Evolutionary conservation across 2,888 invertebrate species (phyloP).

Genomic region (Zhuqinia jingwanae): DNA sequence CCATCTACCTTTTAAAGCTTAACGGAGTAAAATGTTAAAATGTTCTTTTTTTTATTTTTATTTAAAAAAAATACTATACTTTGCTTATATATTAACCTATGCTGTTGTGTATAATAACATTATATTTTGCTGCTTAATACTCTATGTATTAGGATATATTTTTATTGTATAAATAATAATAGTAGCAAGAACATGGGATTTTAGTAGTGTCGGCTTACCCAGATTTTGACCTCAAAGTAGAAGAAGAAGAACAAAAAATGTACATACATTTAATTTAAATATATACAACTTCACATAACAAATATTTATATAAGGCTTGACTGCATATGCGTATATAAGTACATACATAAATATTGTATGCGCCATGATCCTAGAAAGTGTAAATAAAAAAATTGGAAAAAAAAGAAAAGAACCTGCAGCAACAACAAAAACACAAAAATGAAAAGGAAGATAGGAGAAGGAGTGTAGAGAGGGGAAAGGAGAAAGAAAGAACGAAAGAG

Average conservation of each 20-base stretch:
- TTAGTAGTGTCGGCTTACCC: conserved; percentile 73
- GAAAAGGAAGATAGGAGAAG: neutral
- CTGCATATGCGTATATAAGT: no score
- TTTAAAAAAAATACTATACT: conserved; percentile 5
- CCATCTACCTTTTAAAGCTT: no score
- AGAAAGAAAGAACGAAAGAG: neutral
- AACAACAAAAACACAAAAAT: neutral
- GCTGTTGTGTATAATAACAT: no score
- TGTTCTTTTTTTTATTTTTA: neutral
- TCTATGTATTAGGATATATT: no score
- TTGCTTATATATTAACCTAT: neutral
- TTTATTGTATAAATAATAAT: no score
- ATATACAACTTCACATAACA: no score
- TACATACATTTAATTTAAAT: neutral
- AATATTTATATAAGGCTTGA: no score
- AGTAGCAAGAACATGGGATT: no score
- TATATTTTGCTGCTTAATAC: no score
- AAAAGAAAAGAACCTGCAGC: conserved; percentile 1
- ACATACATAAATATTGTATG: neutral
- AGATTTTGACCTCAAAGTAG: conserved; percentile 77
- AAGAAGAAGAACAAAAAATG: conserved; percentile 53
- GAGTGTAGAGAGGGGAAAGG: neutral
- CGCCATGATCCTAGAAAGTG: neutral
- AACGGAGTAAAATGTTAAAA: neutral
- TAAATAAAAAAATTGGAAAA: conserved; percentile 33